Percentiles rank a stretch among this genome's conserved stretches.
Conservation (phyloP, 2,113 vertebrate genomes). For the Tupaia chinensis region DNA sequence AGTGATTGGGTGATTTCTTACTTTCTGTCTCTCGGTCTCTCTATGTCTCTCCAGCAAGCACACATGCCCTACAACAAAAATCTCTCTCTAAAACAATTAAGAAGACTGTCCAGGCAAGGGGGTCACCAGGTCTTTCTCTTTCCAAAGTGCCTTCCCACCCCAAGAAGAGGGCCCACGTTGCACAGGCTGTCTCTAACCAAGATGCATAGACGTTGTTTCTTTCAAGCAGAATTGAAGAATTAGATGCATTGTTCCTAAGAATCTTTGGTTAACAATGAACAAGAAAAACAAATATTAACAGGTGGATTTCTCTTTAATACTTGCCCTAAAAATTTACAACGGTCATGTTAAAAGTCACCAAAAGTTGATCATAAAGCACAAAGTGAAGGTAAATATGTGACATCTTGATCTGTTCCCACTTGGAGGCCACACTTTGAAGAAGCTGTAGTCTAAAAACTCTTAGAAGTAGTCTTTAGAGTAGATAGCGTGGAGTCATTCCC, state of each 20-base stretch:
- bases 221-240: background rate
- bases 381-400: background rate
- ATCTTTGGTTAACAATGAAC: background rate
- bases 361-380: background rate
- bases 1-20: too few species aligned
- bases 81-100: too few species aligned
- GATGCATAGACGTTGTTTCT: background rate
- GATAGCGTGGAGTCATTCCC: background rate
- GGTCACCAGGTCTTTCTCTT: background rate
- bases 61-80: too few species aligned
- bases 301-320: background rate
- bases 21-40: too few species aligned
- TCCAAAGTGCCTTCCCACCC: background rate
- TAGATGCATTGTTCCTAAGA: background rate
- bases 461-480: too few species aligned
- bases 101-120: too few species aligned
- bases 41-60: too few species aligned
- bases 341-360: background rate
- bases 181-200: too few species aligned
- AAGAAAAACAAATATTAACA: conserved; percentile 10
- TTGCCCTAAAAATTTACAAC: background rate
- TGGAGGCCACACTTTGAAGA: background rate
- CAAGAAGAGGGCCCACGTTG: background rate
- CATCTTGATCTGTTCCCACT: background rate
- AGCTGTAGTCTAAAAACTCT: background rate